These are phyloP conservation scores for Corvus hawaiiensis DNA, from an alignment of 2,113 vertebrate genomes.

Conservation along the genomic window DNA sequence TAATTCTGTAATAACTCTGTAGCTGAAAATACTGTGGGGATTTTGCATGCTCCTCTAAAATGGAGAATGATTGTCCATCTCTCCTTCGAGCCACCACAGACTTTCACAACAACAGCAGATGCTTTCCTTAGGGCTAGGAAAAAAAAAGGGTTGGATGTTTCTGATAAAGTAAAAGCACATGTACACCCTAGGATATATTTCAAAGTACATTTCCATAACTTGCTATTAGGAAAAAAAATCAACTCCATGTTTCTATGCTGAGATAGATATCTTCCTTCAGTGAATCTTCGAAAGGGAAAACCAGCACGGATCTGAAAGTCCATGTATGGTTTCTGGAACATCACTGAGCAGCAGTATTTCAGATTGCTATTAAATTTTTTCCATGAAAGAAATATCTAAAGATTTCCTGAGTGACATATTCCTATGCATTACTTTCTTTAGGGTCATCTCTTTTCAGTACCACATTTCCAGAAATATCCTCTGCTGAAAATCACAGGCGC, in stretches of 20 bases:
- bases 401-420: not conserved
- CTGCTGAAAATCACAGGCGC: not conserved
- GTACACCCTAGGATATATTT: not conserved
- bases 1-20: not conserved
- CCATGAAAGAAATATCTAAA: not conserved
- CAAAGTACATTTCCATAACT: not conserved
- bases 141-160: not conserved
- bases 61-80: not conserved
- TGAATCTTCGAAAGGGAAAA: not conserved
- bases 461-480: not conserved
- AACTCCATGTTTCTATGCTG: not conserved
- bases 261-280: not conserved
- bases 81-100: not conserved
- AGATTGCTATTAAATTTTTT: not conserved
- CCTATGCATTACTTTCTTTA: not conserved
- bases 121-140: not conserved
- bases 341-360: not conserved
- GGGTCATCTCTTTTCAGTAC: not conserved
- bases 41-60: not conserved
- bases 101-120: slow-evolving; percentile 1
- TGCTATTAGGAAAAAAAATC: not conserved
- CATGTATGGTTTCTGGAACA: not conserved
- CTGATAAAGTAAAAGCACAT: slow-evolving; percentile 8
- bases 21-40: not conserved
- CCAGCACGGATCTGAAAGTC: not conserved